phyloP scores from a whole-genome alignment of 1,140 invertebrate species.

The Tetramorium alpestre region DNA sequence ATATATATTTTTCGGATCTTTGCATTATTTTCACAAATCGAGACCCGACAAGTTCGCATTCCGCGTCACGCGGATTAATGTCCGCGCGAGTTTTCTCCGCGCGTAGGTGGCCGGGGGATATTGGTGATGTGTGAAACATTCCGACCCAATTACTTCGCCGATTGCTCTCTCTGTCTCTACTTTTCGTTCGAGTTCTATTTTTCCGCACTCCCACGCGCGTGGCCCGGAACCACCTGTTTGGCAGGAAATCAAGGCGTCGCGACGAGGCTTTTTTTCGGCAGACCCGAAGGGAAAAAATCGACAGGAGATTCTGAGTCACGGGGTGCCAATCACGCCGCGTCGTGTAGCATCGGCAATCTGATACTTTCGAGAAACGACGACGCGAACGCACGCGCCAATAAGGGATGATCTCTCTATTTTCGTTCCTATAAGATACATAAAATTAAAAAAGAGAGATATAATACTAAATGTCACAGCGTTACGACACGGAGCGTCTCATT shows the following conservation, averaged over 20 bases:
- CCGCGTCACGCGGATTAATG: conserved; percentile 32
- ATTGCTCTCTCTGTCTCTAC: conserved; percentile 67
- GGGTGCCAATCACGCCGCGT: background rate
- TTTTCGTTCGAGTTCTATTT: conserved; percentile 76
- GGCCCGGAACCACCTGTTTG: conserved; percentile 83
- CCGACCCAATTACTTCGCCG: conserved; percentile 80
- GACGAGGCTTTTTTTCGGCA: conserved; percentile 30
- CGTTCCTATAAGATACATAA: conserved; percentile 11
- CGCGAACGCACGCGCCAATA: background rate
- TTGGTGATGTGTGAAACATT: conserved; percentile 85
- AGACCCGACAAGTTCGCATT: background rate
- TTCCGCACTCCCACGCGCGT: conserved; percentile 62
- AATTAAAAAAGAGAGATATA: conserved; percentile 21
- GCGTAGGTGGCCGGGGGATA: conserved; percentile 72
- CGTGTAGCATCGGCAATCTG: conserved; percentile 18
- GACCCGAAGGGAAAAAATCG: conserved; percentile 42
- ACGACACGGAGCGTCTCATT: background rate
- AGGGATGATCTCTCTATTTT: conserved; percentile 32
- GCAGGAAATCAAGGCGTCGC: conserved; percentile 77
- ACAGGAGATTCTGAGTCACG: background rate
- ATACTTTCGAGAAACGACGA: conserved; percentile 23
- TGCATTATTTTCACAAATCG: background rate
- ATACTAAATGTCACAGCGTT: conserved; percentile 31
- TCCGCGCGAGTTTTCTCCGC: conserved; percentile 57
- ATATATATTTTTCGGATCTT: background rate